These are phyloP conservation scores for Exaiptasia diaphana DNA, from an alignment of 64 coral and sea anemone genomes.

Conservation along the genomic window DNA sequence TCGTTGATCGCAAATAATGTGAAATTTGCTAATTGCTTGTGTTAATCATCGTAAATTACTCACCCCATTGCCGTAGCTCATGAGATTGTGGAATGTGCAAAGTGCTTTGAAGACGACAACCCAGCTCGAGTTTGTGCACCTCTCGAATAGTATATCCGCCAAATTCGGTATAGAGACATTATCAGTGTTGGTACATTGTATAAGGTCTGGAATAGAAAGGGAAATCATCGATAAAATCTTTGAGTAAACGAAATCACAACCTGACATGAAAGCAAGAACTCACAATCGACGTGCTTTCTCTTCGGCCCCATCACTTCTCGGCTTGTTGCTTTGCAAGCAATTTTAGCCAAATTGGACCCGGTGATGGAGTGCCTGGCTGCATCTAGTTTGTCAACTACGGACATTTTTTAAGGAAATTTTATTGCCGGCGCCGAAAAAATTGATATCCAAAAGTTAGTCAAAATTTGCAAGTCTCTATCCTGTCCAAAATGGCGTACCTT, in stretches of 20 bases:
- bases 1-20: no score
- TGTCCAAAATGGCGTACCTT: neutral
- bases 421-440: no score
- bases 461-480: neutral
- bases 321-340: slow-evolving; percentile 94
- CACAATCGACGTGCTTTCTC: slow-evolving; percentile 98
- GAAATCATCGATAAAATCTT: slow-evolving; percentile 12
- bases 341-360: slow-evolving; percentile 81
- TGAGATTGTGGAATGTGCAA: slow-evolving; percentile 95
- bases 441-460: slow-evolving; percentile 5
- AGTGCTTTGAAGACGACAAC: slow-evolving; percentile 95
- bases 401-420: no score
- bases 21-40: no score
- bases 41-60: no score
- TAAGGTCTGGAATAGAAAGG: slow-evolving; percentile 63
- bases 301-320: slow-evolving; percentile 97
- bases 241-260: neutral
- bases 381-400: slow-evolving; percentile 94
- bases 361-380: slow-evolving; percentile 94
- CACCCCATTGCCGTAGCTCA: slow-evolving; percentile 97
- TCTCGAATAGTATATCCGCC: slow-evolving; percentile 93
- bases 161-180: slow-evolving; percentile 94
- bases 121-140: slow-evolving; percentile 94
- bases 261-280: slow-evolving; percentile 38
- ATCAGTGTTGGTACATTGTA: slow-evolving; percentile 81